These are phyloP conservation scores for Apocrypta bakeri DNA, from an alignment of 1,140 invertebrate genomes.

Conservation along the genomic window DNA sequence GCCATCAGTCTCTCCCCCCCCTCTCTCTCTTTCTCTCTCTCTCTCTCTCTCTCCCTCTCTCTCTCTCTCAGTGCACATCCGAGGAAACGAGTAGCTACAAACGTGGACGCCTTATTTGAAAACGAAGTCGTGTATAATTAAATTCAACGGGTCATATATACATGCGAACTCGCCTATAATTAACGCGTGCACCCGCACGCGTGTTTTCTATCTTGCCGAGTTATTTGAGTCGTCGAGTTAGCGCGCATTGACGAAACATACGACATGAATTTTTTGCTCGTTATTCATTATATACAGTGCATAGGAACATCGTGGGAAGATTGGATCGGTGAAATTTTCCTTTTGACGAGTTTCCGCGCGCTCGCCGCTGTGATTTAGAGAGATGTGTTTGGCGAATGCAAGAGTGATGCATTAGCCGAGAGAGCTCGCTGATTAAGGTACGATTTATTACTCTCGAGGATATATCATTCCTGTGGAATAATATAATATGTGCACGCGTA, in stretches of 20 bases:
- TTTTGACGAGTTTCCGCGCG: background rate
- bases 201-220: background rate
- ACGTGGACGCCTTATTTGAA: constrained; percentile 9
- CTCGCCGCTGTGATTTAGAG: background rate
- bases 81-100: constrained; percentile 4
- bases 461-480: background rate
- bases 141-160: background rate
- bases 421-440: background rate
- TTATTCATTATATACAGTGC: background rate
- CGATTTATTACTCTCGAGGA: background rate
- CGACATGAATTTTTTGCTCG: background rate
- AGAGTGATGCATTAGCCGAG: background rate
- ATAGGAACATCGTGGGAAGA: background rate
- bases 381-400: background rate
- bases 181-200: background rate
- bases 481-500: background rate
- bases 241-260: background rate
- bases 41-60: background rate
- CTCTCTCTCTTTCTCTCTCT: too few species aligned
- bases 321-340: background rate
- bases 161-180: background rate
- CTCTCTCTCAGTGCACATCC: background rate
- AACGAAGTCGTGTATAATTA: constrained; percentile 29
- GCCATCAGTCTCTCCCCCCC: too few species aligned
- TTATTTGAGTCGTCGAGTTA: background rate